A percentile compares a stretch with the other conserved stretches of the same genome.
Conservation (phyloP, 2,113 vertebrate genomes). For the Hepsetus odoe region DNA sequence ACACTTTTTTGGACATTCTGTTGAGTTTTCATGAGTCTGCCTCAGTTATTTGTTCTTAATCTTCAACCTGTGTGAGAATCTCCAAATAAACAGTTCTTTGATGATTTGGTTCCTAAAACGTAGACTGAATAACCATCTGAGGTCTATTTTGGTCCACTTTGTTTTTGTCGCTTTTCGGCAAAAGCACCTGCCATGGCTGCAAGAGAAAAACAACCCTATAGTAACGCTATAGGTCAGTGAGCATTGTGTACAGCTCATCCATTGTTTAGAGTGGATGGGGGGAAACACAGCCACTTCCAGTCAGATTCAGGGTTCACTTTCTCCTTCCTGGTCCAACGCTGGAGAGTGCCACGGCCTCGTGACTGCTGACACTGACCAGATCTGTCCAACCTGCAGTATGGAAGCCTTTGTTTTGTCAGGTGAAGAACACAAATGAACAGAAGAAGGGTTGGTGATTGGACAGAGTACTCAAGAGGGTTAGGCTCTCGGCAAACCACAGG, state of each 20-base stretch:
- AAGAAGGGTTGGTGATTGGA: slow-evolving; percentile 45
- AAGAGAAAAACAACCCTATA: slow-evolving; percentile 25
- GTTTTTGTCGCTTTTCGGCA: slow-evolving; percentile 3
- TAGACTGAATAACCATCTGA: neutral
- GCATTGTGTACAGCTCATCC: neutral
- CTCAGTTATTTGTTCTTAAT: too few species aligned
- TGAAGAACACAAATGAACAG: slow-evolving; percentile 45
- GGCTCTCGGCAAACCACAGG: slow-evolving; percentile 61
- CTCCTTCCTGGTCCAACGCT: slow-evolving; percentile 32
- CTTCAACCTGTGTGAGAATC: too few species aligned
- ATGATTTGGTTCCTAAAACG: too few species aligned
- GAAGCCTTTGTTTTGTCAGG: slow-evolving; percentile 54
- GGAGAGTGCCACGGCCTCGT: slow-evolving; percentile 13
- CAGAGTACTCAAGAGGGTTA: neutral
- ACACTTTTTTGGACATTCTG: too few species aligned
- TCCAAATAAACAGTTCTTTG: too few species aligned
- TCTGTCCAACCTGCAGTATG: slow-evolving; percentile 18
- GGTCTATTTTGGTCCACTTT: slow-evolving; percentile 8
- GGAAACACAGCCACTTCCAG: slow-evolving; percentile 16
- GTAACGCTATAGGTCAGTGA: slow-evolving; percentile 6
- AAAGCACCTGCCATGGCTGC: neutral
- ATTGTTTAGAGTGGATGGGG: slow-evolving; percentile 43
- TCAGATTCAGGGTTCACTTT: slow-evolving; percentile 40
- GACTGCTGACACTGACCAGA: slow-evolving; percentile 11
- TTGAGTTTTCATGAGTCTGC: too few species aligned